Evolutionary conservation across 2,888 invertebrate species (phyloP).

Genomic region (Encarsia formosa): DNA sequence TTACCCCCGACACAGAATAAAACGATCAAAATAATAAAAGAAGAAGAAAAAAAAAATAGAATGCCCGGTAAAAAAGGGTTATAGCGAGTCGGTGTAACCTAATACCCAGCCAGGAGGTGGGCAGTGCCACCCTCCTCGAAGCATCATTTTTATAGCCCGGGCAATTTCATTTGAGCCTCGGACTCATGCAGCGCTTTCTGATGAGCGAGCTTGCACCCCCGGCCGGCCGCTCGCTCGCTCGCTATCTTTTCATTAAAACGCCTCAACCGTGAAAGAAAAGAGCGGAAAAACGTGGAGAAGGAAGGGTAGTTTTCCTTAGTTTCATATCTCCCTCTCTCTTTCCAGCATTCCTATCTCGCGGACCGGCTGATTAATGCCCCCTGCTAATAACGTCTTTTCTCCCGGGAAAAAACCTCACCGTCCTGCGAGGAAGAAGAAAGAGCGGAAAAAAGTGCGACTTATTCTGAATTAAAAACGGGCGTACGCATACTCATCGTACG

Average conservation of each 20-base stretch:
- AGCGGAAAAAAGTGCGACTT: conserved; percentile 36
- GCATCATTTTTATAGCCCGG: conserved; percentile 46
- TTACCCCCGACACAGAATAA: too few species aligned
- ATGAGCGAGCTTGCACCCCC: conserved; percentile 40
- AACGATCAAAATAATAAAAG: too few species aligned
- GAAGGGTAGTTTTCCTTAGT: conserved; percentile 32
- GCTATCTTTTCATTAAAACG: conserved; percentile 51
- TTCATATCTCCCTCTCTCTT: conserved; percentile 34
- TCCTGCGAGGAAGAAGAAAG: conserved; percentile 14
- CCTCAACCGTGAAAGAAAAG: conserved; percentile 35
- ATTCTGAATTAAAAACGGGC: conserved; percentile 49
- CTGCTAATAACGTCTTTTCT: conserved; percentile 50
- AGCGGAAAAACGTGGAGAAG: conserved; percentile 14
- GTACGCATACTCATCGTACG: neutral
- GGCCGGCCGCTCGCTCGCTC: conserved; percentile 34
- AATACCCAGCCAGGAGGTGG: too few species aligned
- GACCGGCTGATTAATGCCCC: conserved; percentile 45
- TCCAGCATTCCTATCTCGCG: conserved; percentile 16
- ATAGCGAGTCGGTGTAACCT: too few species aligned
- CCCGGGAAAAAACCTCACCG: conserved; percentile 34
- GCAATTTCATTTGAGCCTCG: conserved; percentile 49
- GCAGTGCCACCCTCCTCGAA: conserved; percentile 33
- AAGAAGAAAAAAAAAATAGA: too few species aligned
- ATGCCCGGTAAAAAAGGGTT: too few species aligned
- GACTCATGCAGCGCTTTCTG: conserved; percentile 50